phyloP scores from a whole-genome alignment of 1,140 invertebrate species.

The Leptinotarsa texana region DNA sequence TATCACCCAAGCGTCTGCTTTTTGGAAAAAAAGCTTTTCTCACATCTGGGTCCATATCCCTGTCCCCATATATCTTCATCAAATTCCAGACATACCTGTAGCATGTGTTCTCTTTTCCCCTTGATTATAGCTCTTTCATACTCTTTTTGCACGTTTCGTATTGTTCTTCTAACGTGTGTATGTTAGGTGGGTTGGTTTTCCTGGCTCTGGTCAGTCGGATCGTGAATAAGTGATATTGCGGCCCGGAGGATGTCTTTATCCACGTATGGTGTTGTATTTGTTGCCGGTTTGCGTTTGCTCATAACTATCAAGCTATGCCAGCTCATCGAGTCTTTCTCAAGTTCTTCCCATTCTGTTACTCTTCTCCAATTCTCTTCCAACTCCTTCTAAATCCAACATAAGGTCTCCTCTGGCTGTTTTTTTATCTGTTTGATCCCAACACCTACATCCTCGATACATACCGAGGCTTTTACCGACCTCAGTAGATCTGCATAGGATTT shows the following conservation, averaged over 20 bases:
- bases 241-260: neutral
- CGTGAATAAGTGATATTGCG: neutral
- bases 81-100: slow-evolving; percentile 20
- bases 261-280: neutral
- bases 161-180: neutral
- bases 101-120: slow-evolving; percentile 21
- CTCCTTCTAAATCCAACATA: neutral
- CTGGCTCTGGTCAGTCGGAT: neutral
- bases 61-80: neutral
- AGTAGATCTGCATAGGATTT: slow-evolving; percentile 17
- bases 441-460: slow-evolving; percentile 10
- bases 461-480: slow-evolving; percentile 7
- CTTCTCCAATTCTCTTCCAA: neutral
- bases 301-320: neutral
- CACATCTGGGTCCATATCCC: neutral
- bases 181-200: neutral
- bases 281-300: neutral
- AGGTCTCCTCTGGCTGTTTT: slow-evolving; percentile 10
- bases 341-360: neutral
- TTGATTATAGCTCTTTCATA: slow-evolving; percentile 7
- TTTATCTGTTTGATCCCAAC: slow-evolving; percentile 11
- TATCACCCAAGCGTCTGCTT: neutral
- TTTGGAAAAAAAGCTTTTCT: neutral
- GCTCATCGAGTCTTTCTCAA: slow-evolving; percentile 1
- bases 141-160: neutral